These are phyloP conservation scores for Callorhinus ursinus DNA, from an alignment of 2,113 vertebrate genomes.

Conservation along the genomic window DNA sequence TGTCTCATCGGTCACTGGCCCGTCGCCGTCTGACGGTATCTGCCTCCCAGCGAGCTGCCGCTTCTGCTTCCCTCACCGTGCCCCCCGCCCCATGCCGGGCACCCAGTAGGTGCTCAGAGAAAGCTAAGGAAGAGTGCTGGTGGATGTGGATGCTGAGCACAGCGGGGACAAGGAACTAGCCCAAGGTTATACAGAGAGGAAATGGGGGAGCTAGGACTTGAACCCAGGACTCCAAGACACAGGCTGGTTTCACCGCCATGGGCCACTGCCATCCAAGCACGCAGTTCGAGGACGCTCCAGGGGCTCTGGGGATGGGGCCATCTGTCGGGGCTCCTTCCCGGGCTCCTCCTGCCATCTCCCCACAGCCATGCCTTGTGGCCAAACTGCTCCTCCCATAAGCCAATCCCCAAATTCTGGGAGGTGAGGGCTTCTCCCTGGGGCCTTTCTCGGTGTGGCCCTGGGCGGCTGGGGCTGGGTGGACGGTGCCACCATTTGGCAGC, in stretches of 20 bases:
- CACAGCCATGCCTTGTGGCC: neutral
- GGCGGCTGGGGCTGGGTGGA: neutral
- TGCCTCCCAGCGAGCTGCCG: neutral
- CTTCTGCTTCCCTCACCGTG: neutral
- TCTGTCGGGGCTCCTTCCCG: neutral
- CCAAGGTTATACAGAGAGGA: neutral
- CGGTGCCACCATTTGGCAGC: neutral
- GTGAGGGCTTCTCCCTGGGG: neutral
- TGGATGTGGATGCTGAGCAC: neutral
- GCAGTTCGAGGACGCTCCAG: neutral
- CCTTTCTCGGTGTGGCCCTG: neutral
- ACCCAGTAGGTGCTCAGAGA: neutral
- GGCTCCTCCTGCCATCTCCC: accelerated
- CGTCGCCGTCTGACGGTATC: neutral
- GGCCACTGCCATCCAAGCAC: neutral
- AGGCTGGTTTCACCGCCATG: neutral
- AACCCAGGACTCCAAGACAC: neutral
- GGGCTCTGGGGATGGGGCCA: neutral
- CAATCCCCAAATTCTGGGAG: neutral
- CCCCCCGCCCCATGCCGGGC: neutral
- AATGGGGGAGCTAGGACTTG: neutral
- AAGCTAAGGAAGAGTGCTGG: neutral
- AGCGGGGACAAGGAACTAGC: neutral
- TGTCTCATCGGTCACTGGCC: accelerated
- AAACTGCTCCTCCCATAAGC: neutral